phyloP scores from a whole-genome alignment of 2,888 invertebrate species.

The Ditula angustiorana region DNA sequence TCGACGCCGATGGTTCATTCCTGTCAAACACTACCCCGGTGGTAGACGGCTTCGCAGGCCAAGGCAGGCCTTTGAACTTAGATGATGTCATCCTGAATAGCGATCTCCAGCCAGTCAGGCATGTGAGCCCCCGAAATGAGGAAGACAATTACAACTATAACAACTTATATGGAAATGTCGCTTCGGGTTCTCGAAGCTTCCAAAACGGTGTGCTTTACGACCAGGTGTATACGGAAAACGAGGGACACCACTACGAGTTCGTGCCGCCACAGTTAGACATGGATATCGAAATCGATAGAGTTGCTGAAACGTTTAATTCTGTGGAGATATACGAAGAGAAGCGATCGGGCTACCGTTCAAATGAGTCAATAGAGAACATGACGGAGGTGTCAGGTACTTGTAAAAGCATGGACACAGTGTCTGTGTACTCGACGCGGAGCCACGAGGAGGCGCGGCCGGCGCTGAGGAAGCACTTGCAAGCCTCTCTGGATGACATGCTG shows the following conservation, averaged over 20 bases:
- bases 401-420: constrained; percentile 83
- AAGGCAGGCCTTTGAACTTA: constrained; percentile 75
- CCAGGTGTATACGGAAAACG: constrained; percentile 76
- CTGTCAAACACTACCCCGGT: constrained; percentile 81
- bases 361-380: constrained; percentile 85
- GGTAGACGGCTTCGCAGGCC: constrained; percentile 80
- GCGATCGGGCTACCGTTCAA: constrained; percentile 65
- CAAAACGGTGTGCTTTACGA: constrained; percentile 73
- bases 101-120: constrained; percentile 66
- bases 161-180: constrained; percentile 69
- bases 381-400: constrained; percentile 75
- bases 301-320: constrained; percentile 71
- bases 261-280: constrained; percentile 64
- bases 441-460: constrained; percentile 78
- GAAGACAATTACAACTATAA: constrained; percentile 83
- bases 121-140: constrained; percentile 64
- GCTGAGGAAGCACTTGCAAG: constrained; percentile 68
- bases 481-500: constrained; percentile 86
- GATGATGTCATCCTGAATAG: constrained; percentile 76
- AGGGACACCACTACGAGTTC: constrained; percentile 74
- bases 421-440: constrained; percentile 86
- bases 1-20: constrained; percentile 78
- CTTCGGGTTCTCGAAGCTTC: constrained; percentile 63
- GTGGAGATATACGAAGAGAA: constrained; percentile 76
- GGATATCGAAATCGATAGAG: constrained; percentile 67